Conservation (phyloP, 2,888 invertebrate genomes). For the Macrosiphum euphorbiae region DNA sequence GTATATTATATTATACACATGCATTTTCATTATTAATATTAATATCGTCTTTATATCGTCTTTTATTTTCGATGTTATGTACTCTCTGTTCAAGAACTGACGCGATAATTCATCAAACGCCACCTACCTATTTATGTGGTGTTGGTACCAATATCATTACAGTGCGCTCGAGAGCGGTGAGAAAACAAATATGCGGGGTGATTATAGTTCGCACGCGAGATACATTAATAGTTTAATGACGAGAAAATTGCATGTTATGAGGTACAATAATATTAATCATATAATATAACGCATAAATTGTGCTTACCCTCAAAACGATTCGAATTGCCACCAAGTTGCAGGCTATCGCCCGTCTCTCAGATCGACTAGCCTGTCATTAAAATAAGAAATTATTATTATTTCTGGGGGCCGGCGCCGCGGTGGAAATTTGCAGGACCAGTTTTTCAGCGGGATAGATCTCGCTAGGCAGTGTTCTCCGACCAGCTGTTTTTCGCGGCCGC, state of each 20-base stretch:
- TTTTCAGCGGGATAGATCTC: not conserved
- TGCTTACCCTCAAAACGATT: not conserved
- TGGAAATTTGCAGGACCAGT: not conserved
- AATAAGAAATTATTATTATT: not conserved
- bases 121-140: not conserved
- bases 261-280: not conserved
- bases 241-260: not conserved
- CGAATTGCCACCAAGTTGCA: not conserved
- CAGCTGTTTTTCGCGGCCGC: not conserved
- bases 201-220: slow-evolving; percentile 21
- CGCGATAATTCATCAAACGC: slow-evolving; percentile 32
- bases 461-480: not conserved
- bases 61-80: not conserved
- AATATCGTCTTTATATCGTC: not conserved
- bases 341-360: not conserved
- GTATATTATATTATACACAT: no score
- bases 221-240: slow-evolving; percentile 1
- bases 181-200: not conserved
- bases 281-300: not conserved
- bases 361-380: not conserved
- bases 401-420: not conserved
- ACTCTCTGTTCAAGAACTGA: not conserved
- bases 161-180: not conserved
- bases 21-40: not conserved
- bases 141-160: not conserved